A percentile compares a stretch with the other conserved stretches of the same genome.
These are phyloP conservation scores for Chionomys nivalis DNA, from an alignment of 2,113 vertebrate genomes.

Conservation along the genomic window DNA sequence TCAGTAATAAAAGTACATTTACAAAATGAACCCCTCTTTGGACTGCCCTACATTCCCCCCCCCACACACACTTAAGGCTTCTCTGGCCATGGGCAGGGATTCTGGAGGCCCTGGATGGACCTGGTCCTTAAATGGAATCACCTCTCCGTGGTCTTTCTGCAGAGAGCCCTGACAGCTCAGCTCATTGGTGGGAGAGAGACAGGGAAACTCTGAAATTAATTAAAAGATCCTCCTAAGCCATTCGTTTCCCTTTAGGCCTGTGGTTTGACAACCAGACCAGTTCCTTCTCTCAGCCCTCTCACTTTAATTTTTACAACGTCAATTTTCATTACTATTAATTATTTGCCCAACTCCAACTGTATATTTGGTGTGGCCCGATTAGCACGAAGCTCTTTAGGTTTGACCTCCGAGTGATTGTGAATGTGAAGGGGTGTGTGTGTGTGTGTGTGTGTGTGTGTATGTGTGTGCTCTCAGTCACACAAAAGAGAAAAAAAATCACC, in stretches of 20 bases:
- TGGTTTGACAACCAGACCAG: constrained; percentile 71
- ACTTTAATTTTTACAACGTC: constrained; percentile 78
- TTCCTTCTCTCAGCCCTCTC: constrained; percentile 66
- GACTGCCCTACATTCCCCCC: constrained; percentile 16
- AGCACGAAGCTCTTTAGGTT: background rate
- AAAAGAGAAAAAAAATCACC: too few species aligned
- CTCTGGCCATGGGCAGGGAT: background rate
- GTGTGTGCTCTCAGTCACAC: rapidly evolving
- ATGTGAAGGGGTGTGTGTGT: background rate
- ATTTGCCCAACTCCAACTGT: constrained; percentile 64
- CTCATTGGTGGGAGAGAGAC: constrained; percentile 53
- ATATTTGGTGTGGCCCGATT: background rate
- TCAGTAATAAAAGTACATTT: constrained; percentile 85
- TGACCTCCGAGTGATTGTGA: background rate
- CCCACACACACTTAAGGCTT: constrained; percentile 74
- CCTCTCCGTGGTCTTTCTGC: background rate
- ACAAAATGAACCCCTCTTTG: constrained; percentile 77
- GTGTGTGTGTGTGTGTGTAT: background rate
- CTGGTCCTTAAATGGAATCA: background rate
- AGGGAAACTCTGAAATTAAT: constrained; percentile 78
- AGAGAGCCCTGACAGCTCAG: background rate
- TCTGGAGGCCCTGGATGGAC: background rate
- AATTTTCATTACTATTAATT: constrained; percentile 82
- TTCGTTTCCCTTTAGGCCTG: constrained; percentile 73
- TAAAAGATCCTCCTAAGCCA: constrained; percentile 78